Evolutionary conservation across 2,113 vertebrate genomes (phyloP), one percentile per base, ranked within the genome.

Genomic region (Nesogale talazaci): DNA sequence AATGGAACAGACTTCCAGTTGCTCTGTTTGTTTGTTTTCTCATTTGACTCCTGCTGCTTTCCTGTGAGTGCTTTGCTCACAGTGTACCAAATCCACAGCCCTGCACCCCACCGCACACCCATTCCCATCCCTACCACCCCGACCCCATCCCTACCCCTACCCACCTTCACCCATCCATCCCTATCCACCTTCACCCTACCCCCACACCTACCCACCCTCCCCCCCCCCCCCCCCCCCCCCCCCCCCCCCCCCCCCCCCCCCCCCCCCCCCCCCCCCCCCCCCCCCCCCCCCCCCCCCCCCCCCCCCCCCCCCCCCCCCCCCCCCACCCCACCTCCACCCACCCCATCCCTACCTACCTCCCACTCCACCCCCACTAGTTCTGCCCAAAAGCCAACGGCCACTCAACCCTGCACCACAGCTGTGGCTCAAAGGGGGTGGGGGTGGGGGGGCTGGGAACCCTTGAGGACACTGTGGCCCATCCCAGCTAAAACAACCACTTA

Each of bases 1-100:
- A 94, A 85, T 75, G 80, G 72, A 93, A 83, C 27, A 91, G 88
- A 79, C 82, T 89, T 81, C 36, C 36, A 67, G 46, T 82, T 95
- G 82, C 57, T 86, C 79, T 93, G 16, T 1, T 14, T 57, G 80
- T 87, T 96, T 61, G 16, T 61, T 61, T 95, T 92, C 95, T 89
- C 76, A 94, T 67, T 57, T n/a, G 70, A 91, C 76, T 36, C 78
- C 52, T 86, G 87, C 57, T 75, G 80, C 86, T 95, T 94, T 81
- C 90, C 74, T 90, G 72, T 79, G 29, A 70, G 75, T 40, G 81
- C 81, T 88, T 88, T 59, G 76, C 57, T 93, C 80, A 90, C 76
- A 78, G 25, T 1, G 94, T 82, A 92, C 16, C 65, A 92, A 95
- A 89, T n/a, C 85, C n/a, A 46, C 46, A 16, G 40, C 12, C 78